Conservation (phyloP, 2,113 vertebrate genomes). For the Prolemur simus region DNA sequence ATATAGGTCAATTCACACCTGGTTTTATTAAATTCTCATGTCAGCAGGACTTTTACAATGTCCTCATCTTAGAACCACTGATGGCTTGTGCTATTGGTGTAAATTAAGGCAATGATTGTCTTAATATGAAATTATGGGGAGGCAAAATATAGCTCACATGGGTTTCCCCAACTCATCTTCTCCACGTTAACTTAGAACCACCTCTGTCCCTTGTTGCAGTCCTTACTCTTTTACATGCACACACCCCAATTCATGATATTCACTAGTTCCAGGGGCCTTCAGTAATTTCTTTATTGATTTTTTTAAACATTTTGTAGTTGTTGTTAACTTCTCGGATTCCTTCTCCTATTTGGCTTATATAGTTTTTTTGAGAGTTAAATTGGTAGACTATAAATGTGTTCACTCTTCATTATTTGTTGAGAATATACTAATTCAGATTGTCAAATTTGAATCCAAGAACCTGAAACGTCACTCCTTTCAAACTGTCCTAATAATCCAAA, state of each 20-base stretch:
- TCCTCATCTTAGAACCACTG: background rate
- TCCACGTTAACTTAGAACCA: background rate
- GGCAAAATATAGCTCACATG: background rate
- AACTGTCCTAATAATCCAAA: background rate
- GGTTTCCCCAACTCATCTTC: background rate
- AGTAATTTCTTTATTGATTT: background rate
- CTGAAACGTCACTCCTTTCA: background rate
- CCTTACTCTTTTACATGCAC: background rate
- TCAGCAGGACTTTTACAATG: background rate
- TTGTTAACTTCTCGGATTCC: background rate
- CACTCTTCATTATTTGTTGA: background rate
- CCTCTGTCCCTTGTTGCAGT: background rate
- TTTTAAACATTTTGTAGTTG: background rate
- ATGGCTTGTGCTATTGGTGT: fast-evolving
- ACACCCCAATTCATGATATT: background rate
- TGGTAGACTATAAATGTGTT: background rate
- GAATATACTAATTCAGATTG: background rate
- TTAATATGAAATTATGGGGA: background rate
- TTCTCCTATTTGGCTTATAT: background rate
- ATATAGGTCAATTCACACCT: background rate
- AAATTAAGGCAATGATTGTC: background rate
- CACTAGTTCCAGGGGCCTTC: background rate
- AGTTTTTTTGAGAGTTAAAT: background rate
- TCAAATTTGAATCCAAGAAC: background rate
- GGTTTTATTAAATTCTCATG: background rate